Evolutionary conservation across 1,140 invertebrate genomes (phyloP).

Genomic region (Scaptomyza montana): DNA sequence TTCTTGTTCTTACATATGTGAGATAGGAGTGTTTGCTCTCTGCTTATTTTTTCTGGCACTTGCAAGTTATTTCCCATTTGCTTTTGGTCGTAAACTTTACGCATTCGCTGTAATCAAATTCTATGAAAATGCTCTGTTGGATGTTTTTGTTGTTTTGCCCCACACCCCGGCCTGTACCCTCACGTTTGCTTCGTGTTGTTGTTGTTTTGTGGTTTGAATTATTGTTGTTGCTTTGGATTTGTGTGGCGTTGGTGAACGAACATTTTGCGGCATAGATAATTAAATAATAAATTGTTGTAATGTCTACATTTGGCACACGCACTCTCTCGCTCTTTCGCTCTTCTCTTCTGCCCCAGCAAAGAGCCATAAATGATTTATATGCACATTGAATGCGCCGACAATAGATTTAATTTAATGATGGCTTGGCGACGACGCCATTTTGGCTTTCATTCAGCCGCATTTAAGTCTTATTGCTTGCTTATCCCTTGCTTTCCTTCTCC

Average conservation of each 20-base stretch:
- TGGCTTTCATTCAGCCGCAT: constrained; percentile 46
- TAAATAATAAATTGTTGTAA: constrained; percentile 77
- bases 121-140: constrained; percentile 64
- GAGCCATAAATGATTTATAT: constrained; percentile 74
- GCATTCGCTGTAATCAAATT: constrained; percentile 77
- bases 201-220: constrained; percentile 4
- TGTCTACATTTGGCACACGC: constrained; percentile 64
- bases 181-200: constrained; percentile 30
- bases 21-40: constrained; percentile 6
- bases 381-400: constrained; percentile 74
- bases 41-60: constrained; percentile 33
- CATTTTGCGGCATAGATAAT: constrained; percentile 75
- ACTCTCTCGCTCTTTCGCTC: not conserved
- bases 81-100: constrained; percentile 74
- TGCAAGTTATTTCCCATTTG: constrained; percentile 69
- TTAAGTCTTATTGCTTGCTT: constrained; percentile 3
- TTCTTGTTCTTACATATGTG: constrained; percentile 21
- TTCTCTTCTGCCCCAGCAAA: constrained; percentile 35
- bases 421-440: constrained; percentile 66
- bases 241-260: constrained; percentile 50
- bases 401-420: constrained; percentile 77
- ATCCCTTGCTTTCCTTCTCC: not conserved
- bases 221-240: not conserved
- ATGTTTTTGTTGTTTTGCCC: no score
- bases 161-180: not conserved